Conservation (phyloP, 2,113 vertebrate species). For the zebrafish (Danio rerio) region GRCz12tu NC_133188.1:52991501-52992000, state of each 20-base stretch:
- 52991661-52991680: conserved; percentile 78
- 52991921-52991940: background rate
- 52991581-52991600: no score
- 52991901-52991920: background rate
- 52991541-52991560: no score
- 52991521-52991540: no score
- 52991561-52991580: no score
- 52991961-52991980: background rate
- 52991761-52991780: background rate
- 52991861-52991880: conserved; percentile 76
- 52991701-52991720: conserved; percentile 69
- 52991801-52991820: background rate
- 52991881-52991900: background rate
- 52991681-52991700: conserved; percentile 82
- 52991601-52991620: conserved; percentile 83
- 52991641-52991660: conserved; percentile 70
- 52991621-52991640: conserved; percentile 81
- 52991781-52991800: background rate
- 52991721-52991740: no score
- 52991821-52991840: no score
- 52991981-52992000: background rate
- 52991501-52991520: no score
- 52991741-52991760: no score
- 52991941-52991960: background rate
- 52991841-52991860: background rate